Evolutionary conservation across 2,113 vertebrate species (phyloP), one percentile per base, ranked within the genome.

Genomic region (Sisor rabdophorus): DNA sequence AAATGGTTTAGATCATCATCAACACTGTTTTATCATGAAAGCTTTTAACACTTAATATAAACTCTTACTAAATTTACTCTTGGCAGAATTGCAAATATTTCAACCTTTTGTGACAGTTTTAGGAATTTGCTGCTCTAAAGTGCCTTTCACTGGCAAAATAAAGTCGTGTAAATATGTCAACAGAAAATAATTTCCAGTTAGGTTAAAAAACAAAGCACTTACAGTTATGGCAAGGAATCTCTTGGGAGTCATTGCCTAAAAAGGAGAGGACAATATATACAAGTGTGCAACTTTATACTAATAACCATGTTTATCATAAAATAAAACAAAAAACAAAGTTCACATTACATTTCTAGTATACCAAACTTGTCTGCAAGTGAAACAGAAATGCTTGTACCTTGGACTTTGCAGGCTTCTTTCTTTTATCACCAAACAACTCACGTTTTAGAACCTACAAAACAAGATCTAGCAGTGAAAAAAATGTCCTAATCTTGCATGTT

Each of bases 241-340:
- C 86, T 99, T 99, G 75, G 96, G 96, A 86, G 96, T 99, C 80
- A 98, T 96, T 63, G 94, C 93, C 97, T 98, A 69, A 22, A 76
- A 83, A 36, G 77, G 82, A 61, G 61, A 54, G 75, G 77, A 64
- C 28, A 28, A 70, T 73, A 28, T 76, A n/a, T 53, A 55, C 19
- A 36, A 69, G n/a, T 36, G 22, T 56, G 15, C 3, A 72, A 12
- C 19, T 20, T 13, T 30, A 54, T 32, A 54, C 2, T n/a, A n/a
- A 20, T n/a, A n/a, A n/a, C 16, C 5, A 12, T 32, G 17, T 9
- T 61, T 11, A 32, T 10, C 8, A 53, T 52, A 17, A 61, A 17
- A 12, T 59, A 61, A 20, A 61, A 36, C 19, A 63, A 11, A 56
- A 56, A n/a, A 56, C 2, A 16, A 61, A 32, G 32, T 16, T 24